phyloP scores from a whole-genome alignment of 2,888 invertebrate genomes.

The Drosophila rellima region DNA sequence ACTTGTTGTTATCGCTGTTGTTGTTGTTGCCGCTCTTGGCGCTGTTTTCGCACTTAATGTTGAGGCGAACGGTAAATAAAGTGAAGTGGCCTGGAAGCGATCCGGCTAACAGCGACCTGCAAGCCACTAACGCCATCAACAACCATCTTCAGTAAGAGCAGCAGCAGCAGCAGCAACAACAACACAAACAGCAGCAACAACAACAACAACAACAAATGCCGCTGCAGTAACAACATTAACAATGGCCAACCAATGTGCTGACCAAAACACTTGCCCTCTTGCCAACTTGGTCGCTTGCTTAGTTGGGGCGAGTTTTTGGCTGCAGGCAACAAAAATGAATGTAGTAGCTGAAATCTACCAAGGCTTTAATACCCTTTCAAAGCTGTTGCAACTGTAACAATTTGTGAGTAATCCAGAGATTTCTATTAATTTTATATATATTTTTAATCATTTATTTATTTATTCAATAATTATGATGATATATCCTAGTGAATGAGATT shows the following conservation, averaged over 20 bases:
- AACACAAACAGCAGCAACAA: constrained; percentile 8
- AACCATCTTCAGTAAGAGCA: constrained; percentile 27
- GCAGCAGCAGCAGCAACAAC: constrained; percentile 20
- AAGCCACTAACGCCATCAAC: constrained; percentile 32
- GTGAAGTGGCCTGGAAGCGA: constrained; percentile 76
- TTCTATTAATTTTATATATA: too few species aligned
- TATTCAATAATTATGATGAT: too few species aligned
- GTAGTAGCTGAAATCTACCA: not conserved
- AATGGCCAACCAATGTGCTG: constrained; percentile 20
- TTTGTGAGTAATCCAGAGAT: not conserved
- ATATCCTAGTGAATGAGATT: not conserved
- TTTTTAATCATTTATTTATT: too few species aligned
- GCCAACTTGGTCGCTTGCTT: constrained; percentile 35
- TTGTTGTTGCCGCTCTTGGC: constrained; percentile 22
- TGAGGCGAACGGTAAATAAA: constrained; percentile 64
- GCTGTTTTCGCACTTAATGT: constrained; percentile 64
- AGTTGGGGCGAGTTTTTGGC: constrained; percentile 32
- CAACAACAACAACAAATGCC: constrained; percentile 21
- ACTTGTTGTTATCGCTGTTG: constrained; percentile 1
- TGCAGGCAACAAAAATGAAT: constrained; percentile 19
- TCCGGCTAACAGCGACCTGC: constrained; percentile 38
- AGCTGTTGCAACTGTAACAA: not conserved
- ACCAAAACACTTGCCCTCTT: constrained; percentile 51
- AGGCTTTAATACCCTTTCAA: constrained; percentile 25
- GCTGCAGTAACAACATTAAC: constrained; percentile 32